Conservation (phyloP, 2,888 invertebrate species). For the Dorcus hopei region DNA sequence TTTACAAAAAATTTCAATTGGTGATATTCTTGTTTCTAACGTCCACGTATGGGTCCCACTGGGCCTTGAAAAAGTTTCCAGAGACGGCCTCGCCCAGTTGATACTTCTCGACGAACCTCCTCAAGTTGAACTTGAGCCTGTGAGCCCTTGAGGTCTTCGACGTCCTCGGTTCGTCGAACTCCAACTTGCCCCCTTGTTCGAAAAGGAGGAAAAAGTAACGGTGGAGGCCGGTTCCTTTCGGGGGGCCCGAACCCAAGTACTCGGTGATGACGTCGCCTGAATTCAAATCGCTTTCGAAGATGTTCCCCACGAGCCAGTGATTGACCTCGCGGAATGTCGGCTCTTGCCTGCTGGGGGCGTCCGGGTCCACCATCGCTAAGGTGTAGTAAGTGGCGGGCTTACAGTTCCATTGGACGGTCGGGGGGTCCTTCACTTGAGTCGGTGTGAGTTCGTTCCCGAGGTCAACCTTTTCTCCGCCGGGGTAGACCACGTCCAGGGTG, state of each 20-base stretch:
- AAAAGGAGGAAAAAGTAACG: constrained; percentile 69
- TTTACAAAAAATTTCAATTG: neutral
- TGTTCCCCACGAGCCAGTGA: constrained; percentile 76
- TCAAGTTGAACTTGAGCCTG: constrained; percentile 25
- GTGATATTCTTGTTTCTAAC: constrained; percentile 4
- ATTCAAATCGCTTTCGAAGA: constrained; percentile 60
- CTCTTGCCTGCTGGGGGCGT: constrained; percentile 69
- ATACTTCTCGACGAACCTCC: constrained; percentile 57
- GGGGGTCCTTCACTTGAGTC: constrained; percentile 26
- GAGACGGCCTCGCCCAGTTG: constrained; percentile 59
- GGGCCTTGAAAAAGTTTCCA: constrained; percentile 60
- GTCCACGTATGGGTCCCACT: constrained; percentile 60
- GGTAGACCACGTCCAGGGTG: constrained; percentile 16
- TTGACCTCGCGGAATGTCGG: constrained; percentile 67
- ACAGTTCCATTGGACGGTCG: constrained; percentile 17
- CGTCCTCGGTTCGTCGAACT: constrained; percentile 30
- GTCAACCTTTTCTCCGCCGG: constrained; percentile 16
- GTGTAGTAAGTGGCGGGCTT: constrained; percentile 19
- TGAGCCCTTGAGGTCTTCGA: constrained; percentile 55
- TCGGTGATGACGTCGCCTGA: constrained; percentile 64
- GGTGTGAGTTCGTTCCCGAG: constrained; percentile 28
- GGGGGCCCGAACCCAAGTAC: constrained; percentile 68
- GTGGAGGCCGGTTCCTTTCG: constrained; percentile 68
- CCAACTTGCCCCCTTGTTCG: constrained; percentile 56
- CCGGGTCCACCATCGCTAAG: constrained; percentile 57